Evolutionary conservation across 2,888 invertebrate genomes (phyloP).

Genomic region (Drosophila pullipes): DNA sequence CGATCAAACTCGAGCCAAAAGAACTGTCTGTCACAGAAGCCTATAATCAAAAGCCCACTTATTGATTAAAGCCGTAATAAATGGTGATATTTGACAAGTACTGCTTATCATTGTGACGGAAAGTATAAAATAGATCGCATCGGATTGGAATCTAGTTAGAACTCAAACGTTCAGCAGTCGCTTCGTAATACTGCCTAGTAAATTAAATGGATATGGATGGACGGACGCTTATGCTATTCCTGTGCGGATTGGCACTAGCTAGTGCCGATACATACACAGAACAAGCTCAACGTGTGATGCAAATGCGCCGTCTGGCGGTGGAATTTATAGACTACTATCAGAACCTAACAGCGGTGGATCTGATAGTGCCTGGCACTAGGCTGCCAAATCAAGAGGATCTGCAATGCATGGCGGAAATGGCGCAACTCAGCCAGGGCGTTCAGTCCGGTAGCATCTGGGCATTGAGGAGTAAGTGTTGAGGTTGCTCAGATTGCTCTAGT

Average conservation of each 20-base stretch:
- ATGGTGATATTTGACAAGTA: no score
- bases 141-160: neutral
- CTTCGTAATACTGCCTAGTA: neutral
- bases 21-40: conserved; percentile 1
- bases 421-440: conserved; percentile 12
- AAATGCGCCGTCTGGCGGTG: conserved; percentile 46
- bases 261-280: neutral
- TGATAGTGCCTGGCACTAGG: neutral
- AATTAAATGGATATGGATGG: conserved; percentile 1
- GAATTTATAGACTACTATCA: conserved; percentile 58
- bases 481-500: neutral
- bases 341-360: conserved; percentile 41
- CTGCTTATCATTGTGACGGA: neutral
- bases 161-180: neutral
- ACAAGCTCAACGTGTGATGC: conserved; percentile 15
- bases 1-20: neutral
- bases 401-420: conserved; percentile 49
- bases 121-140: conserved; percentile 20
- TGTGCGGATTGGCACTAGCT: conserved; percentile 7
- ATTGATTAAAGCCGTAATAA: conserved; percentile 17
- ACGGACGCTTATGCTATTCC: neutral
- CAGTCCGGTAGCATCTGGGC: conserved; percentile 28
- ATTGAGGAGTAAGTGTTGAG: conserved; percentile 29
- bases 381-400: conserved; percentile 37
- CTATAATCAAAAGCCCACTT: conserved; percentile 7